These are phyloP conservation scores for Argyrosomus japonicus DNA, from an alignment of 2,113 vertebrate genomes.

Conservation along the genomic window DNA sequence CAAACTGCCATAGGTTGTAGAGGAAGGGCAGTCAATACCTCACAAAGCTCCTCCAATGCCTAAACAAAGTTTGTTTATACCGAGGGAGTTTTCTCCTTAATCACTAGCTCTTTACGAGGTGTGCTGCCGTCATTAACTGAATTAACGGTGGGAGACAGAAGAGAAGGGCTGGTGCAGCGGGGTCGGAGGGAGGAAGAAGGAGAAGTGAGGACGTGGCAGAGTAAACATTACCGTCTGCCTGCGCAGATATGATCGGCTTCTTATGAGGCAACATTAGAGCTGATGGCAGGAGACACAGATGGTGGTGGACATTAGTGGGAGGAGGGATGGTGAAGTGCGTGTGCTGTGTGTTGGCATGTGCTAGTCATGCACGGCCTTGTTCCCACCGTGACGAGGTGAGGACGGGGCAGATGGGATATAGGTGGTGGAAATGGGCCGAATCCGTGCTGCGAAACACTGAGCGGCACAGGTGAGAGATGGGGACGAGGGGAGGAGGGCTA, in stretches of 20 bases:
- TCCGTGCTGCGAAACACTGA: conserved; percentile 4
- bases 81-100: conserved; percentile 59
- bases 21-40: conserved; percentile 58
- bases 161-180: background rate
- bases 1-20: conserved; percentile 39
- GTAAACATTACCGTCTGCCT: conserved; percentile 56
- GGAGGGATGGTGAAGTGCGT: conserved; percentile 10
- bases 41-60: conserved; percentile 60
- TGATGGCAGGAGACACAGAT: conserved; percentile 68
- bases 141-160: conserved; percentile 42
- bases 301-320: conserved; percentile 62
- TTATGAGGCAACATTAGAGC: conserved; percentile 61
- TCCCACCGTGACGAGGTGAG: conserved; percentile 36
- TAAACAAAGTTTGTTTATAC: conserved; percentile 69
- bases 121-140: conserved; percentile 55
- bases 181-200: conserved; percentile 9
- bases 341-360: conserved; percentile 26
- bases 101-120: conserved; percentile 65
- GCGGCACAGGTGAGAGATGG: conserved; percentile 24
- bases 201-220: conserved; percentile 20
- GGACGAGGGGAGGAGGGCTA: background rate
- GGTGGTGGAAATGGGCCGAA: conserved; percentile 54
- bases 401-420: conserved; percentile 59
- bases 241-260: conserved; percentile 25
- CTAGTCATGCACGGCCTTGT: conserved; percentile 18